These are phyloP conservation scores for Catostylus mosaicus DNA, from an alignment of 30 jellyfish, hydroid and myxozoan genomes.

Conservation along the genomic window DNA sequence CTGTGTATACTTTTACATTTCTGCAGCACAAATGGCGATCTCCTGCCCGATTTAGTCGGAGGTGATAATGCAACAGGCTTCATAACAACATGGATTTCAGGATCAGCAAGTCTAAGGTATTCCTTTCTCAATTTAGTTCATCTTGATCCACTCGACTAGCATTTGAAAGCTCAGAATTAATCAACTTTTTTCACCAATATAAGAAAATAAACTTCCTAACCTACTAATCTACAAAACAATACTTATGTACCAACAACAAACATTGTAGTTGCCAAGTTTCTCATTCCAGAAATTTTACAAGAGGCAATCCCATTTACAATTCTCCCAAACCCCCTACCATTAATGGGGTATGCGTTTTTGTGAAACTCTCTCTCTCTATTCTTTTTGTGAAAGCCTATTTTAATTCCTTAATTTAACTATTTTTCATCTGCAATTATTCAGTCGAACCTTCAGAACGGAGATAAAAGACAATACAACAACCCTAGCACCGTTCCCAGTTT, in stretches of 20 bases:
- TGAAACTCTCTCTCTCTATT: no score
- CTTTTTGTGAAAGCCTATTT: background rate
- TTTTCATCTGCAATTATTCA: background rate
- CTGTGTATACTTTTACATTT: no score
- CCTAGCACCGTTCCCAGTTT: slow-evolving; percentile 63
- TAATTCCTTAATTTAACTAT: background rate
- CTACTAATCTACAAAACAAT: no score
- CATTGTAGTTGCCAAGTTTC: no score
- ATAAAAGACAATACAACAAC: slow-evolving; percentile 36
- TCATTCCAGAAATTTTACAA: no score
- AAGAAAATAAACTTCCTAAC: no score
- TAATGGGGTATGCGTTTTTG: no score
- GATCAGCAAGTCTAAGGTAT: slow-evolving; percentile 42
- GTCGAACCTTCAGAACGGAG: slow-evolving; percentile 18
- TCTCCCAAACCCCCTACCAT: no score
- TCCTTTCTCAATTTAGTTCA: background rate
- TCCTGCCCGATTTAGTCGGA: slow-evolving; percentile 90
- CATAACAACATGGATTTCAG: slow-evolving; percentile 78
- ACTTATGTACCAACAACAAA: no score
- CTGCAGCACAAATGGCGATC: slow-evolving; percentile 90
- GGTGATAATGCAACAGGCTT: slow-evolving; percentile 53
- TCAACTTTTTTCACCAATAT: no score
- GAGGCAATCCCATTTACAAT: no score
- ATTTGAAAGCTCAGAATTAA: background rate
- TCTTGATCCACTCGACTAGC: background rate